Percentiles rank a stretch among this genome's conserved stretches.
These are phyloP conservation scores for Cynopterus sphinx DNA, from an alignment of 2,797 vertebrate genomes.

Conservation along the genomic window DNA sequence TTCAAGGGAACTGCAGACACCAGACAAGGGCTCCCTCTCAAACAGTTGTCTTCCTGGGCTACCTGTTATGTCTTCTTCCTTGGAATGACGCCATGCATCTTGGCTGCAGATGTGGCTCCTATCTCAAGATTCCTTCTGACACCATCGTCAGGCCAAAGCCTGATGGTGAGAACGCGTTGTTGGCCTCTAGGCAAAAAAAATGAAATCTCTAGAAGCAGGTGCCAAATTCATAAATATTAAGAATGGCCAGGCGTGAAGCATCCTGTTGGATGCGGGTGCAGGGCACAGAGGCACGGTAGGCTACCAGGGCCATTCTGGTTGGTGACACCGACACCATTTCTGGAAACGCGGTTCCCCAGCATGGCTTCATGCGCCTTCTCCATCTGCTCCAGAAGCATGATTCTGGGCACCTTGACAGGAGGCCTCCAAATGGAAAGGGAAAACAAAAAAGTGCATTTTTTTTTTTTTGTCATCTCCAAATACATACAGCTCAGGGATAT, in stretches of 20 bases:
- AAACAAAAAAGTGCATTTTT: conserved; percentile 75
- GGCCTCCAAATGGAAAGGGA: conserved; percentile 81
- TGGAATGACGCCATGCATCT: not conserved
- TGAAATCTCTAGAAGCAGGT: not conserved
- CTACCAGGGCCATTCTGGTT: not conserved
- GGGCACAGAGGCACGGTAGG: not conserved
- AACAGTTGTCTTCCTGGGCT: not conserved
- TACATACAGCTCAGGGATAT: conserved; percentile 70
- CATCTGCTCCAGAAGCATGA: conserved; percentile 82
- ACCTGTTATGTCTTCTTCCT: not conserved
- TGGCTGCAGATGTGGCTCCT: not conserved
- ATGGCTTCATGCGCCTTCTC: conserved; percentile 71
- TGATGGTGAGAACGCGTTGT: not conserved
- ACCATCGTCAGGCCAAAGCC: not conserved
- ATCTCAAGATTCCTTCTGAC: not conserved
- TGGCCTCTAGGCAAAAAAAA: not conserved
- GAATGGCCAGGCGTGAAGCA: not conserved
- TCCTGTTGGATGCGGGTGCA: not conserved
- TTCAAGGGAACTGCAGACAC: not conserved
- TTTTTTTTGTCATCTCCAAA: conserved; percentile 70
- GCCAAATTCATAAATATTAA: not conserved
- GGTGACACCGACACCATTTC: not conserved
- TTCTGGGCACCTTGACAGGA: conserved; percentile 81
- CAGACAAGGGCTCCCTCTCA: not conserved
- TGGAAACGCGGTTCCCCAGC: not conserved